Evolutionary conservation across 2,113 vertebrate species (phyloP), one percentile per base, ranked within the genome.

Genomic region (Lutjanus erythropterus): DNA sequence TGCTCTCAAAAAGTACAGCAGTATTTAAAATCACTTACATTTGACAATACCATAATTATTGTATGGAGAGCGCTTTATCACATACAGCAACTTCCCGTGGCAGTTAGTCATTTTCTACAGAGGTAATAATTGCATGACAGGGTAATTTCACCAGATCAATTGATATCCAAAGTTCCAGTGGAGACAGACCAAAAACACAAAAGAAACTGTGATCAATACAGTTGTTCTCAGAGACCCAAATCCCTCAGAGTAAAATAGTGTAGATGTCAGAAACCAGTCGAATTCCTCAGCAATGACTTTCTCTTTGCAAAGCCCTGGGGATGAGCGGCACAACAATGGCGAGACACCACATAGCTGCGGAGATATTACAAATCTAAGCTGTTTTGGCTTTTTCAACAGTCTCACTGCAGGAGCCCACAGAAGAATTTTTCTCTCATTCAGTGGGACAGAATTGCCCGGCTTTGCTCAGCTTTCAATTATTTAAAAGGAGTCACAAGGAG

Each of bases 391-490:
- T 81, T 86, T 79, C 70, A 66, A 61, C 72, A 80, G 71, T 72
- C 47, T 79, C 84, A 16, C 83, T 62, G 64, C 64, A 75, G 64
- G 83, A 88, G 66, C 74, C 46, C 78, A 53, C 35, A 47, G 80
- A 86, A 78, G 55, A 85, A 60, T 74, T 70, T 46, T 56, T 37
- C 68, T 83, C 44, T 88, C 75, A 86, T 87, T 86, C 77, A 83
- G 29, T 39, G 55, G 60, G 66, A 80, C 76, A 86, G 73, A 93
- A 90, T 81, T 74, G 82, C 62, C 47, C 50, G 33, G 74, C 77
- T 90, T 92, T 86, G 65, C 78, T 88, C 84, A 47, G 80, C 81
- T 86, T 87, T 93, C 86, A 93, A 84, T 91, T 92, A 93, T 92
- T 88, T 89, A 81, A 86, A 84, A 89, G 80, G 62, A 91, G 76